Evolutionary conservation across 2,797 vertebrate genomes (phyloP), one percentile per base, ranked within the genome.

Genomic region (Balearica regulorum): DNA sequence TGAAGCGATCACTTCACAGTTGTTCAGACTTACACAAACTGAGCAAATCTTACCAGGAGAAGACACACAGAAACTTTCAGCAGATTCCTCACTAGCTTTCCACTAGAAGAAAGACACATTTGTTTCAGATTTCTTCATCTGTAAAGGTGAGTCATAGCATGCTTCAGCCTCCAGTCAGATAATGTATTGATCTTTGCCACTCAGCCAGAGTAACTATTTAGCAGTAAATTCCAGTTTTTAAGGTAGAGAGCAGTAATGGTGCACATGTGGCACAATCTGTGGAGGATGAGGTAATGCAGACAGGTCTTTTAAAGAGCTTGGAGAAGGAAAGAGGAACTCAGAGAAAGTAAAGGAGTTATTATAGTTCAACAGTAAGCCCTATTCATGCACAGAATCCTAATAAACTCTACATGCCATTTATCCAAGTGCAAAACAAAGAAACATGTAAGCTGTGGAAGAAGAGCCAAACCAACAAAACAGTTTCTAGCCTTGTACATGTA

Each of bases 41-140:
- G 18, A 91, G 21, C 8, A 93, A 95, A 81, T 71, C 7, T 33
- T 58, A 46, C 22, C 43, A 79, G 37, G 11, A 85, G 41, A 87
- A 86, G 65, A 58, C 3, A 4, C 13, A 44, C 12, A 90, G 60
- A 70, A 92, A 78, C 54, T 87, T 88, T 78, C 80, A 70, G 57
- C 95, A 96, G 41, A 80, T 81, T 90, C 61, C 61, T 89, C 60
- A 94, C 41, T 86, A 84, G 62, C 78, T 96, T 97, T 95, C 41
- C 31, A 18, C 35, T 41, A 73, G 49, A 53, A 75, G 39, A 81
- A 77, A 65, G 9, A 90, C 87, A 87, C 46, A 43, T 95, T 95
- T 80, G 8, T 95, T 96, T 94, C 80, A 87, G 53, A 49, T 66
- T 91, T 66, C 85, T 93, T 95, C 54, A 54, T 76, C 84, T 89